phyloP scores from a whole-genome alignment of 2,888 invertebrate species.

The Clivina fossor region DNA sequence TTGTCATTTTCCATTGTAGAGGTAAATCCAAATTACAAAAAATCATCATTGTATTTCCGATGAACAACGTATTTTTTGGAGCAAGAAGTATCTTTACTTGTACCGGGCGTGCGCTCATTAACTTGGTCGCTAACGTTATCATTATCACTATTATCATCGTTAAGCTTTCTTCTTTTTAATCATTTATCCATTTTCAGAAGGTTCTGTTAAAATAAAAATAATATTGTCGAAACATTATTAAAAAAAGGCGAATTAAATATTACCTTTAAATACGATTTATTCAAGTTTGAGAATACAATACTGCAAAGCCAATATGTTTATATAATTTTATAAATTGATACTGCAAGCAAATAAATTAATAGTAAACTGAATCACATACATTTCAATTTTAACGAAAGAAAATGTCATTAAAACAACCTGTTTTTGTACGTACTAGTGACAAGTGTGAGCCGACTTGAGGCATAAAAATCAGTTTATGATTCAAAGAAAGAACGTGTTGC shows the following conservation, averaged over 20 bases:
- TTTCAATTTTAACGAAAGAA: neutral
- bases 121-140: conserved; percentile 9
- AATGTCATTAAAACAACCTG: neutral
- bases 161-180: conserved; percentile 17
- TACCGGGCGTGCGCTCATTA: conserved; percentile 19
- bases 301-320: conserved; percentile 25
- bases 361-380: no score
- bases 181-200: conserved; percentile 16
- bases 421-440: no score
- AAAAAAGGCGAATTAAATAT: conserved; percentile 17
- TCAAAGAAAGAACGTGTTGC: no score
- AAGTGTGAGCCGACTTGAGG: no score
- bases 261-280: conserved; percentile 17
- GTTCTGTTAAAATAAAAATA: conserved; percentile 16
- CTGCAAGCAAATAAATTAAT: conserved; percentile 24
- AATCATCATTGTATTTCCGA: conserved; percentile 23
- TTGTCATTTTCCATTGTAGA: conserved; percentile 24
- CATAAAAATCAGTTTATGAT: no score
- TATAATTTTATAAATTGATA: conserved; percentile 28
- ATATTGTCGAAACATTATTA: conserved; percentile 8
- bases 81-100: conserved; percentile 27
- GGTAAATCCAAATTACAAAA: conserved; percentile 27
- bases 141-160: conserved; percentile 18
- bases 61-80: conserved; percentile 25
- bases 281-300: conserved; percentile 20